Evolutionary conservation across 2,888 invertebrate species (phyloP), one percentile per base, ranked within the genome.

Genomic region (Amblyteles armatorius): DNA sequence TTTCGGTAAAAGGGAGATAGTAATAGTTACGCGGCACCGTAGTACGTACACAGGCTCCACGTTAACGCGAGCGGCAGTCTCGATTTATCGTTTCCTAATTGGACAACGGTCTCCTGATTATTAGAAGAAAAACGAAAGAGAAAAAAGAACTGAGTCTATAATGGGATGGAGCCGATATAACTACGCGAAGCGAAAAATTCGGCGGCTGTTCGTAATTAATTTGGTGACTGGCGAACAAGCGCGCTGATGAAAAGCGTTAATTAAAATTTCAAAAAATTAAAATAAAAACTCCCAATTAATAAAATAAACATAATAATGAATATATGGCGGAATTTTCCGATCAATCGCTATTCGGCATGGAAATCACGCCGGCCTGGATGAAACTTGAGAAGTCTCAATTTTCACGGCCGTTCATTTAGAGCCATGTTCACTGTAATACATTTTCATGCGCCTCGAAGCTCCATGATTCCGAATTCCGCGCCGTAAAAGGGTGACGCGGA

Each of bases 1-100:
- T 77, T 80, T 81, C 73, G 67, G 60, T 63, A 77, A 22, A 44
- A 44, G 68, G 50, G 50, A 29, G 60, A 69, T 48, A 80, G 29
- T 29, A 50, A 26, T 29, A 63, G 60, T 44, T 52, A 22, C 71
- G 26, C 11, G 16, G n/a, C 48, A 26, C 48, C 40, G 67, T 9
- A 2, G 11, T 6, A 19, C 3, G 26, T 36, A 9, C 40, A 19
- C n/a, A 67, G 40, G 4, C 40, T 40, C n/a, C 7, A 2, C 60
- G 16, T 13, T 33, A 16, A 29, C 26, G 60, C 16, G 5, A 60
- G 60, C 33, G 7, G 6, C 60, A 55, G 33, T 72, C 16, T 26
- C 60, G 68, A 71, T 33, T 55, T 60, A 33, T 60, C 57, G 55
- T 40, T 71, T 36, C 16, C 55, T 69, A 29, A 79, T 48, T 63